Evolutionary conservation across 2,888 invertebrate genomes (phyloP).

Genomic region (Mellilla xanthometata): DNA sequence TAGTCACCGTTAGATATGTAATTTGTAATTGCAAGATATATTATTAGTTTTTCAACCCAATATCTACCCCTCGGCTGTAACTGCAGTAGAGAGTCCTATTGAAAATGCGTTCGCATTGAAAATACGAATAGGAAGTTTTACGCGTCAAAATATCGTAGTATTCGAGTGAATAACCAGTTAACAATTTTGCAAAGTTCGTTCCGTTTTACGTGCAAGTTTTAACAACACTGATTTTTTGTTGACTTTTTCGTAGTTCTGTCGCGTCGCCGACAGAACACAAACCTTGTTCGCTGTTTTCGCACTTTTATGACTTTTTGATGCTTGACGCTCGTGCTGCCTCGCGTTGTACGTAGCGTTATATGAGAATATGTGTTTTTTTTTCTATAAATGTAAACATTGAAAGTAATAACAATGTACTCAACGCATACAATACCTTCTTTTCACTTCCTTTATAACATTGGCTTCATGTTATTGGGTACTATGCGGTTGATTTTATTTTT

Average conservation of each 20-base stretch:
- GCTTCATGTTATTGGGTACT: no score
- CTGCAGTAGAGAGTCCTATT: no score
- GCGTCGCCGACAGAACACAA: slow-evolving; percentile 35
- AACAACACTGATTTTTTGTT: slow-evolving; percentile 56
- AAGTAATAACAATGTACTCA: no score
- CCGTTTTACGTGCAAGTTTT: slow-evolving; percentile 64
- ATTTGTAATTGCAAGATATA: no score
- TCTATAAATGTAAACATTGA: no score
- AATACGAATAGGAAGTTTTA: neutral
- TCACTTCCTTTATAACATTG: no score
- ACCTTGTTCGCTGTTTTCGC: slow-evolving; percentile 37
- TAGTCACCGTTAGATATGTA: no score
- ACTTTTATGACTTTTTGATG: slow-evolving; percentile 41
- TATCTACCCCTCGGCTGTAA: no score
- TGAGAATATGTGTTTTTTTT: slow-evolving; percentile 8
- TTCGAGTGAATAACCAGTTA: slow-evolving; percentile 38
- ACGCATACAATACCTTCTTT: no score
- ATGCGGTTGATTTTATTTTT: no score
- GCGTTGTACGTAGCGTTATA: slow-evolving; percentile 12
- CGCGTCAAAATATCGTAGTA: slow-evolving; percentile 15
- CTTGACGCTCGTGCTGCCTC: slow-evolving; percentile 16
- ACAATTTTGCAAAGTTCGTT: slow-evolving; percentile 53
- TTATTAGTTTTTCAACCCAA: no score
- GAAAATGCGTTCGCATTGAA: no score
- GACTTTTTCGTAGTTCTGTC: slow-evolving; percentile 47